Evolutionary conservation across 1,140 invertebrate genomes (phyloP).

Genomic region (Zaprionus africanus): DNA sequence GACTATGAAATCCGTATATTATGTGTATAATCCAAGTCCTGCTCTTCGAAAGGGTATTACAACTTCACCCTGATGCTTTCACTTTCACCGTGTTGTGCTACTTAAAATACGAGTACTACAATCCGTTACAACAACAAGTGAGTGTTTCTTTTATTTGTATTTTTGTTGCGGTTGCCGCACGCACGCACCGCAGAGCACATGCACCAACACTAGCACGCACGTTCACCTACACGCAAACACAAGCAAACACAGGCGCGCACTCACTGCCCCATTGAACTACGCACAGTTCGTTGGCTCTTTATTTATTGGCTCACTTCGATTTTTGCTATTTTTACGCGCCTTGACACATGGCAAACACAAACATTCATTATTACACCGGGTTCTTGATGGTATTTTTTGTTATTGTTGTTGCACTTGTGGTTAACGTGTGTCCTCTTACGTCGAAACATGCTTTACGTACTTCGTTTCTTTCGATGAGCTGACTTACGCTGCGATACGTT

Average conservation of each 20-base stretch:
- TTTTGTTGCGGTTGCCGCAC: conserved; percentile 12
- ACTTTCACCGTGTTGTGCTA: background rate
- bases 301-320: conserved; percentile 48
- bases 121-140: conserved; percentile 22
- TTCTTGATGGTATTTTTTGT: conserved; percentile 34
- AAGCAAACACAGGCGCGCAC: conserved; percentile 5
- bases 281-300: conserved; percentile 31
- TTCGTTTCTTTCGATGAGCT: background rate
- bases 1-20: background rate
- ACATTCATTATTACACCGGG: conserved; percentile 32
- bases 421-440: conserved; percentile 38
- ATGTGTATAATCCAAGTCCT: background rate
- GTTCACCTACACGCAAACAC: background rate
- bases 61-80: background rate
- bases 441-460: background rate
- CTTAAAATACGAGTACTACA: conserved; percentile 1
- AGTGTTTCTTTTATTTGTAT: conserved; percentile 8
- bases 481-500: conserved; percentile 27
- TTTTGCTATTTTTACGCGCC: conserved; percentile 50
- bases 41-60: background rate
- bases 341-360: conserved; percentile 47
- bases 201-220: background rate
- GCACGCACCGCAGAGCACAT: background rate
- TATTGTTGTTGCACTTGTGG: conserved; percentile 30
- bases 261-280: conserved; percentile 21